Evolutionary conservation across 1,140 invertebrate genomes (phyloP), one percentile per base, ranked within the genome.

Genomic region (Latrodectus geometricus): DNA sequence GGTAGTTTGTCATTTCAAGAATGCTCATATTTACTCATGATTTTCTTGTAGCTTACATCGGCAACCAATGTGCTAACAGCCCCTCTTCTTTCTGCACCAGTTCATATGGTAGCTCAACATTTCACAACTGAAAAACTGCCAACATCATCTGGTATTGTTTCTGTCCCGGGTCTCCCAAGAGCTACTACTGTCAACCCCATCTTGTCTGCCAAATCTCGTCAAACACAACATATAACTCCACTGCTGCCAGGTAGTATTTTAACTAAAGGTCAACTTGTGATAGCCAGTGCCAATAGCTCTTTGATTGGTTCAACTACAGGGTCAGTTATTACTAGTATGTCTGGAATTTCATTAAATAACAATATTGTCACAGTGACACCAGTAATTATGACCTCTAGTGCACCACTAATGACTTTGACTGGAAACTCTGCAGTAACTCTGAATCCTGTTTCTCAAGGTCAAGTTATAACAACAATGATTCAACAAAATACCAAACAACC

Each of bases 281-380:
- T 85, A 35, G 74, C 82, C 56, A 85, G 82, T 70, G 82, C 73
- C n/a, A 85, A 85, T 56, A 77, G 73, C 69, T 48, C 73, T 70
- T n/a, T 83, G 21, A 74, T 77, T 48, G 73, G 82, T 14, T 85
- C 82, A 5, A 69, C 82, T 9, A 15, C 72, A 50, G 82, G 23
- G 8, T 69, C 73, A 50, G 83, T 85, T 9, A 85, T 85, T 0
- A 85, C 83, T 9, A 85, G 72, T 7, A 85, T 85, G 83, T 85
- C 83, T 35, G 74, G 74, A 52, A 84, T 85, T 11, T 68, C 81
- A n/a, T 23, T 83, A 17, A 83, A 66, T 35, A 78, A 74, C 49
- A 85, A 73, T n/a, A 77, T 85, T 56, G 83, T 85, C 20, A 85
- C 83, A 54, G 83, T 85, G 14, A 85, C 83, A 8, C 83, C 83